phyloP scores from a whole-genome alignment of 2,797 vertebrate species.

The Streptopelia turtur region DNA sequence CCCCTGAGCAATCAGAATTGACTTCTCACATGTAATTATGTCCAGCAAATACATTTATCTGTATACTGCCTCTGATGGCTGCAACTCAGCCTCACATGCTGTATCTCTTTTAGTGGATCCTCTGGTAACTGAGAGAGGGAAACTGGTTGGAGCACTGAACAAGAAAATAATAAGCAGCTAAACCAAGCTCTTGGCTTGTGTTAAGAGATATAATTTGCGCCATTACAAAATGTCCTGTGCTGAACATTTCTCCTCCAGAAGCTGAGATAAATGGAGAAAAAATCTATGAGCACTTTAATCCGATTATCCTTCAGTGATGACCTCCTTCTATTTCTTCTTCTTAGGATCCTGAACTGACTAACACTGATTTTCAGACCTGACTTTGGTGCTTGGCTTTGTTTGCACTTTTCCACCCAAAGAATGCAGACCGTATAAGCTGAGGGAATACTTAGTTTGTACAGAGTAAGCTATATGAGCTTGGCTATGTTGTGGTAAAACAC shows the following conservation, averaged over 20 bases:
- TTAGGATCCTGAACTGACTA: not conserved
- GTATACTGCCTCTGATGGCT: not conserved
- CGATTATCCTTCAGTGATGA: not conserved
- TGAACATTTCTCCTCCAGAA: not conserved
- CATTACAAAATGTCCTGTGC: not conserved
- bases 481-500: not conserved
- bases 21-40: not conserved
- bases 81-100: not conserved
- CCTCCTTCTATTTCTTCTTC: not conserved
- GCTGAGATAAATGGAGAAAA: not conserved
- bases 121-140: not conserved
- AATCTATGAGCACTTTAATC: not conserved
- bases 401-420: not conserved
- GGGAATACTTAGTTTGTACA: not conserved
- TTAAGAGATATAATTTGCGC: not conserved
- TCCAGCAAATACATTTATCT: not conserved
- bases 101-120: not conserved
- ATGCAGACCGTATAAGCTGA: not conserved
- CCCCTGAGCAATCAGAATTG: not conserved
- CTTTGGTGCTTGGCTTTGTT: not conserved
- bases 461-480: rapidly evolving
- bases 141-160: not conserved
- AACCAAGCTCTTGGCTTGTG: not conserved
- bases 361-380: not conserved
- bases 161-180: not conserved